These are phyloP conservation scores for Galeopsomyia nigrocyanea DNA, from an alignment of 2,888 invertebrate species.

Conservation along the genomic window DNA sequence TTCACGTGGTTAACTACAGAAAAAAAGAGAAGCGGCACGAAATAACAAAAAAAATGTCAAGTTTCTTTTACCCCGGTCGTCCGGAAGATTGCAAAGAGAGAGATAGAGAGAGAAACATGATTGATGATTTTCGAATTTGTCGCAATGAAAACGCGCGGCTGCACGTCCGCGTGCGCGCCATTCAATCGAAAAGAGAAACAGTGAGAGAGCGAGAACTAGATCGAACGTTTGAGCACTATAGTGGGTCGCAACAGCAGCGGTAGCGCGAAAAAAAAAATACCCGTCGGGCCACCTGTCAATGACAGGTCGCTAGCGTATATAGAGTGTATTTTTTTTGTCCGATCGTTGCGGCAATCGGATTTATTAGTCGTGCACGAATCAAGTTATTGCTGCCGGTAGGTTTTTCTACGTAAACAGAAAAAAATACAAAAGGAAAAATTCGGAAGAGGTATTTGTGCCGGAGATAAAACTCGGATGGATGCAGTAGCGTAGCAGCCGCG, in stretches of 20 bases:
- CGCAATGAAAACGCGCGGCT: conserved; percentile 28
- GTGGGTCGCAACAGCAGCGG: conserved; percentile 38
- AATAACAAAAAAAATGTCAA: conserved; percentile 13
- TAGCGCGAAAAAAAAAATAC: conserved; percentile 30
- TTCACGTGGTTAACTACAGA: conserved; percentile 40
- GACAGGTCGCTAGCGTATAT: conserved; percentile 33
- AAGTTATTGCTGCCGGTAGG: conserved; percentile 39
- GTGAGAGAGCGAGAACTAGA: conserved; percentile 28
- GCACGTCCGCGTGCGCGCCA: conserved; percentile 23
- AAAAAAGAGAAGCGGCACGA: conserved; percentile 27
- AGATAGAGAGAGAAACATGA: conserved; percentile 35
- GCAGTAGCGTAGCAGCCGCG: background rate
- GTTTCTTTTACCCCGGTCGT: conserved; percentile 26
- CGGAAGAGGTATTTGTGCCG: conserved; percentile 2
- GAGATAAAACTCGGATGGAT: conserved; percentile 42
- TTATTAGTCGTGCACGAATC: conserved; percentile 39
- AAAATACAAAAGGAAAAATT: conserved; percentile 1
- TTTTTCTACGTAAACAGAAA: no score
- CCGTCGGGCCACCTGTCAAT: conserved; percentile 42
- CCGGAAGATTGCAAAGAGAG: conserved; percentile 25
- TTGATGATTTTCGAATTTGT: conserved; percentile 45
- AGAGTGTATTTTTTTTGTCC: conserved; percentile 39
- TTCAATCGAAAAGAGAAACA: conserved; percentile 46
- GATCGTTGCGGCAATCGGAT: conserved; percentile 43
- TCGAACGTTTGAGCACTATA: conserved; percentile 37